phyloP scores from a whole-genome alignment of 2,797 vertebrate species.

The Pseudochromis fuscus region DNA sequence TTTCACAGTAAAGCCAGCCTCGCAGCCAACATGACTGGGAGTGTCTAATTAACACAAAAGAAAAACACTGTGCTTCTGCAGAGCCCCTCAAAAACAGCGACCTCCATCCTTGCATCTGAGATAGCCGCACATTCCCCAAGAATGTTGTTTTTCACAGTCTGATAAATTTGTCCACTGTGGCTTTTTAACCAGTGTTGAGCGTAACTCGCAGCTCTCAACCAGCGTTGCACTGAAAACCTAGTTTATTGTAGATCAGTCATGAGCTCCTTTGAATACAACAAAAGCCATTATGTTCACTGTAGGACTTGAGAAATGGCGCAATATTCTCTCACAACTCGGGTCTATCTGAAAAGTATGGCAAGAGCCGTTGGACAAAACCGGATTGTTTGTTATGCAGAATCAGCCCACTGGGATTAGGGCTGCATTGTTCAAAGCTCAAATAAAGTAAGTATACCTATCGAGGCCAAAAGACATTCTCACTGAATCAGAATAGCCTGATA shows the following conservation, averaged over 20 bases:
- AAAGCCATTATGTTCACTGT: not conserved
- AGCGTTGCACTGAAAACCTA: conserved; percentile 21
- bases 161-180: conserved; percentile 39
- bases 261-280: conserved; percentile 29
- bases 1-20: conserved; percentile 80
- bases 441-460: conserved; percentile 86
- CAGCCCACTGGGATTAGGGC: conserved; percentile 85
- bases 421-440: conserved; percentile 91
- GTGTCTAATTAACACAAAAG: conserved; percentile 86
- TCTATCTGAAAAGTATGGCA: conserved; percentile 52
- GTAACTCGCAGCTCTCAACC: conserved; percentile 32
- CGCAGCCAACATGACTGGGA: conserved; percentile 77
- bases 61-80: conserved; percentile 67
- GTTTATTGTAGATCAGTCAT: conserved; percentile 20
- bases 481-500: conserved; percentile 96
- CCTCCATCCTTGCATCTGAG: conserved; percentile 66
- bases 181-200: conserved; percentile 33
- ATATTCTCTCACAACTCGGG: conserved; percentile 29
- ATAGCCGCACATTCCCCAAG: conserved; percentile 43
- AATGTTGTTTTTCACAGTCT: conserved; percentile 41
- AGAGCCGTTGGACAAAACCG: conserved; percentile 57
- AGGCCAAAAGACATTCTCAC: conserved; percentile 91
- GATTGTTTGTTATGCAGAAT: conserved; percentile 81
- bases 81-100: conserved; percentile 70
- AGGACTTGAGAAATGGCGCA: conserved; percentile 30